A percentile compares a stretch with the other conserved stretches of the same genome.
phyloP scores from a whole-genome alignment of 1,140 invertebrate genomes.

The Stegodyphus dumicola region DNA sequence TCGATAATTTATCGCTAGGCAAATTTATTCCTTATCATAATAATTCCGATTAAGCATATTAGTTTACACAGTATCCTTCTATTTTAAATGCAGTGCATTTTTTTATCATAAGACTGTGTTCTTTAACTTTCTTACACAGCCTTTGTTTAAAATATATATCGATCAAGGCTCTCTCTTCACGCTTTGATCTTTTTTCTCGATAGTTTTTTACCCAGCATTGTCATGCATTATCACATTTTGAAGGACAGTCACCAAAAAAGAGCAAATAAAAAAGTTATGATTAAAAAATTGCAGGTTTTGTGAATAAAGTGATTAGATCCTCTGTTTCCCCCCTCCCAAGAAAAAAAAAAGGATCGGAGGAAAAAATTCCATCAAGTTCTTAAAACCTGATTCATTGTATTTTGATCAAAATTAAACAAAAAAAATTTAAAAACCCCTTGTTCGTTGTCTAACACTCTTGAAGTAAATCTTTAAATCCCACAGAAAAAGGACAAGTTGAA shows the following conservation, averaged over 20 bases:
- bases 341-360: constrained; percentile 2
- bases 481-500: constrained; percentile 29
- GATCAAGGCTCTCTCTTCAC: not conserved
- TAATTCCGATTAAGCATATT: too few relatives aligned
- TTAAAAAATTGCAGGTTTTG: constrained; percentile 35
- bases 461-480: constrained; percentile 59
- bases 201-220: constrained; percentile 4
- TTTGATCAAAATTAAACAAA: constrained; percentile 52
- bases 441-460: constrained; percentile 55
- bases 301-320: constrained; percentile 45
- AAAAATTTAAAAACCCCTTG: constrained; percentile 22
- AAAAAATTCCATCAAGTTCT: constrained; percentile 42
- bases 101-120: too few relatives aligned
- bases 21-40: too few relatives aligned
- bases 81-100: too few relatives aligned
- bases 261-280: constrained; percentile 8
- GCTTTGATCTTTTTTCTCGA: not conserved
- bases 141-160: not conserved
- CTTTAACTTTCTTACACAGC: too few relatives aligned
- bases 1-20: too few relatives aligned
- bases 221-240: constrained; percentile 38
- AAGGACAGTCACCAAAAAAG: constrained; percentile 15
- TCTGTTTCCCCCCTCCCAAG: constrained; percentile 2
- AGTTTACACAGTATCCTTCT: too few relatives aligned
- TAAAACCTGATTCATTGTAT: constrained; percentile 53